phyloP scores from a whole-genome alignment of 1,140 invertebrate species.

The Mya arenaria region DNA sequence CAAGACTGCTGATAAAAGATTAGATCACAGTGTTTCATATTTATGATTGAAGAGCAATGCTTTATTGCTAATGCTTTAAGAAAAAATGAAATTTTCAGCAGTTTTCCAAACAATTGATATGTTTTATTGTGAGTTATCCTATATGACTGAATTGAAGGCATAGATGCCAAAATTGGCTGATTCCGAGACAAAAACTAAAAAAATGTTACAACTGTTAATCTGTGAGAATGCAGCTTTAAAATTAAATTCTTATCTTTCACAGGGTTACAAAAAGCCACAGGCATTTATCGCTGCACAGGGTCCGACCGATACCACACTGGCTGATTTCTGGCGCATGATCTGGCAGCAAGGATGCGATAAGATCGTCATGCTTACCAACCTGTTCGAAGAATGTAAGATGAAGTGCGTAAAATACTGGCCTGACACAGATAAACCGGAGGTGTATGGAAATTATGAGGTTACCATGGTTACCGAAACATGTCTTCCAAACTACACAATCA shows the following conservation, averaged over 20 bases:
- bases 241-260: not conserved
- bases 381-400: constrained; percentile 72
- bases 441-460: constrained; percentile 35
- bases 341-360: constrained; percentile 74
- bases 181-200: too few species aligned
- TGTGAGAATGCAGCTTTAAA: too few species aligned
- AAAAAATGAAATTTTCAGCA: too few species aligned
- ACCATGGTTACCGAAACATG: constrained; percentile 11
- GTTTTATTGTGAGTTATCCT: too few species aligned
- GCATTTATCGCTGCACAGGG: constrained; percentile 97
- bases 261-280: constrained; percentile 91
- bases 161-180: too few species aligned
- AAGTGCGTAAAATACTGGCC: constrained; percentile 45
- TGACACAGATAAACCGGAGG: constrained; percentile 1
- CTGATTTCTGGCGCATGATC: constrained; percentile 80
- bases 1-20: too few species aligned
- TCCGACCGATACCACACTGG: constrained; percentile 54
- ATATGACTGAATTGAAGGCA: too few species aligned
- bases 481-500: constrained; percentile 23
- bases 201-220: too few species aligned
- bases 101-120: too few species aligned
- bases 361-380: constrained; percentile 78
- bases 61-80: too few species aligned
- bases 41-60: too few species aligned
- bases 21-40: too few species aligned